phyloP scores from a whole-genome alignment of 1,140 invertebrate genomes.

The Drosophila suzukii region DNA sequence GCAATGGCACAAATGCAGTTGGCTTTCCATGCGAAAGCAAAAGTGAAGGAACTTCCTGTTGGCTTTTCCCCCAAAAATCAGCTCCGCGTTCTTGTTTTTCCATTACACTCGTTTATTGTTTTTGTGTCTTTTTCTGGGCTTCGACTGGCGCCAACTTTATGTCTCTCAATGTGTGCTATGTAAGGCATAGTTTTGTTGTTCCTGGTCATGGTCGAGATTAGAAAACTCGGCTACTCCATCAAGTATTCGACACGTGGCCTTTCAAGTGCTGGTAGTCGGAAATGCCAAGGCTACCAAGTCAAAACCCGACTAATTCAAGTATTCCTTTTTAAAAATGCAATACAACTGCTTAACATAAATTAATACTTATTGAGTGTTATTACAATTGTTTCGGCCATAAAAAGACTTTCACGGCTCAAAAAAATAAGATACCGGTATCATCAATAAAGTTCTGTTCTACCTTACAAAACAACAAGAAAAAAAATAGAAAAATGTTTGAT shows the following conservation, averaged over 20 bases:
- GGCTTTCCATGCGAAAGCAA: constrained; percentile 29
- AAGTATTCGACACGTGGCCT: constrained; percentile 28
- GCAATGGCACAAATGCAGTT: constrained; percentile 32
- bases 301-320: background rate
- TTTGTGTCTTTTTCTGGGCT: constrained; percentile 6
- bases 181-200: constrained; percentile 39
- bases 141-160: constrained; percentile 76
- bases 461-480: no score
- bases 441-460: no score
- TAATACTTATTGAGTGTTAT: no score
- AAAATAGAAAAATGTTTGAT: no score
- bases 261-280: constrained; percentile 1
- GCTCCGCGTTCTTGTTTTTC: constrained; percentile 11
- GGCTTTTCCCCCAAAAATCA: constrained; percentile 12
- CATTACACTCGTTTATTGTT: background rate
- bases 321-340: no score
- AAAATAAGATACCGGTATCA: no score
- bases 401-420: no score
- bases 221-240: constrained; percentile 1
- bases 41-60: background rate
- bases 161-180: constrained; percentile 19
- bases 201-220: constrained; percentile 16
- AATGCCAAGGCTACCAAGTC: background rate
- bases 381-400: no score
- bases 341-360: no score